Evolutionary conservation across 2,113 vertebrate species (phyloP).

Genomic region (Ageneiosus marmoratus): DNA sequence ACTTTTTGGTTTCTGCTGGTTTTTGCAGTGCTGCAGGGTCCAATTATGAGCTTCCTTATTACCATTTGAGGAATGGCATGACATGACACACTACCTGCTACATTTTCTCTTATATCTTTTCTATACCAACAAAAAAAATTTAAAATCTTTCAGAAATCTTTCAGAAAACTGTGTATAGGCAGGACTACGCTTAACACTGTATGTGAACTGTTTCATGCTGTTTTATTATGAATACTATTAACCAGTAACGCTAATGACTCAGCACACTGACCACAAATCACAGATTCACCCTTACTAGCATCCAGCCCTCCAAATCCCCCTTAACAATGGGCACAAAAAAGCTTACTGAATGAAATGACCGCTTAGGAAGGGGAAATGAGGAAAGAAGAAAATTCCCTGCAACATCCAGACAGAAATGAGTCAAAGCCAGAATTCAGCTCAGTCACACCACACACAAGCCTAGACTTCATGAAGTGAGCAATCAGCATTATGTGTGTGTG

Average conservation of each 20-base stretch:
- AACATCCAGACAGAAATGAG: conserved; percentile 39
- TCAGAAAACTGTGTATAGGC: background rate
- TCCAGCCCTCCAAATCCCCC: background rate
- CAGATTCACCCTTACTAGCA: background rate
- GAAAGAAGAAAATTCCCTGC: conserved; percentile 35
- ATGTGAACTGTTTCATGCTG: background rate
- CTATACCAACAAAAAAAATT: background rate
- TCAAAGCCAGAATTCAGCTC: conserved; percentile 26
- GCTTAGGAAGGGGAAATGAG: conserved; percentile 1
- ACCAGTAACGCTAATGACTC: background rate
- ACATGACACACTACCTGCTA: background rate
- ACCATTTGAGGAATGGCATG: background rate
- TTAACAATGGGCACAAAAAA: background rate
- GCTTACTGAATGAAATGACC: background rate
- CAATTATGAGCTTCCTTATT: background rate
- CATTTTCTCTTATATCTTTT: background rate
- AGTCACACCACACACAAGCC: conserved; percentile 18
- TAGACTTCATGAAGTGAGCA: conserved; percentile 29
- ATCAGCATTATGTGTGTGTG: conserved; percentile 20
- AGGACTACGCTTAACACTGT: too few relatives aligned
- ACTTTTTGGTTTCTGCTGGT: background rate
- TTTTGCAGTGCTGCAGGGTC: background rate
- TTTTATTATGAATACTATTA: background rate
- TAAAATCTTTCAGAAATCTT: background rate
- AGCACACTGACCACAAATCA: background rate